These are phyloP conservation scores for Zaprionus tsacasi DNA, from an alignment of 1,140 invertebrate genomes.

Conservation along the genomic window DNA sequence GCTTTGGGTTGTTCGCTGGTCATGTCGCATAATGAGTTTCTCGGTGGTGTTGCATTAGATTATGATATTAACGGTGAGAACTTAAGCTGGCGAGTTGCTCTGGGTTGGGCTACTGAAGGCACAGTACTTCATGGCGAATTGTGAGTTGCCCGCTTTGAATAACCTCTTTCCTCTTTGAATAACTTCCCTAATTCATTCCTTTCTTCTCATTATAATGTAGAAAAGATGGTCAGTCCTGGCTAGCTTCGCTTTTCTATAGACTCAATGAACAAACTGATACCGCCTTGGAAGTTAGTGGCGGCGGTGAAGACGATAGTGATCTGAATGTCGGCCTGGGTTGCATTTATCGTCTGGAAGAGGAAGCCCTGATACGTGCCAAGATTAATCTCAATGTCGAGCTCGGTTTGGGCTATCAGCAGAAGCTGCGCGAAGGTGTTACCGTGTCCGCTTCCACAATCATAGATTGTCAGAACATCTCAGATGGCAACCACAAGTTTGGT, in stretches of 20 bases:
- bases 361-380: conserved; percentile 63
- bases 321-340: conserved; percentile 40
- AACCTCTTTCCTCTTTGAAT: neutral
- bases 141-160: conserved; percentile 44
- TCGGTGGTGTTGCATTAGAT: conserved; percentile 41
- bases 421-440: conserved; percentile 57
- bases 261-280: conserved; percentile 45
- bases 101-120: conserved; percentile 56
- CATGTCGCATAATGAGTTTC: conserved; percentile 49
- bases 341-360: conserved; percentile 59
- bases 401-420: conserved; percentile 68
- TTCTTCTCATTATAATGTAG: neutral
- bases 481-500: conserved; percentile 61
- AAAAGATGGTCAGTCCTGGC: conserved; percentile 37
- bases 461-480: conserved; percentile 26
- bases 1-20: conserved; percentile 44
- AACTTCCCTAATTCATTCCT: no score
- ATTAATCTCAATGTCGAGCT: conserved; percentile 52
- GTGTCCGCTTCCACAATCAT: conserved; percentile 58
- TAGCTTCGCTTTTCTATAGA: conserved; percentile 59
- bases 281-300: conserved; percentile 26
- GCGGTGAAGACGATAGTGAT: neutral
- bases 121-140: conserved; percentile 57
- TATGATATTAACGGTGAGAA: conserved; percentile 5
- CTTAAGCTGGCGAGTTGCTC: conserved; percentile 42